Evolutionary conservation across 2,888 invertebrate species (phyloP).

Genomic region (Phortica okadai): DNA sequence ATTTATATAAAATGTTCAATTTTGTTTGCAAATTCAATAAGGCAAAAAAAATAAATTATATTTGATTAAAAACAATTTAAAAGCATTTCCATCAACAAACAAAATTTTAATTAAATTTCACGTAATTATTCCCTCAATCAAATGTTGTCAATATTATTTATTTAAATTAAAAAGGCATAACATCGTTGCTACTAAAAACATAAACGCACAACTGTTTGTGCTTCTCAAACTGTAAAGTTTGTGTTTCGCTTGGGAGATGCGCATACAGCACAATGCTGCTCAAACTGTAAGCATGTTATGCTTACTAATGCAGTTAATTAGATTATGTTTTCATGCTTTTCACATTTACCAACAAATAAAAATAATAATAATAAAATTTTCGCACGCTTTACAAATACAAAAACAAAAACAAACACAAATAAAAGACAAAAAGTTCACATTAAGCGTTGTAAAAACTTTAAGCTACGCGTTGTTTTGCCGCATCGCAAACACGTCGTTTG

Average conservation of each 20-base stretch:
- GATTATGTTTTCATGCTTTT: slow-evolving; percentile 10
- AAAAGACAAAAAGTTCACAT: background rate
- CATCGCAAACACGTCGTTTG: background rate
- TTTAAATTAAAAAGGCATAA: too few relatives aligned
- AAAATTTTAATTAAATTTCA: slow-evolving; percentile 20
- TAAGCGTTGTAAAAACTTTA: background rate
- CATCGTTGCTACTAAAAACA: too few relatives aligned
- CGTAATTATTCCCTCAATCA: slow-evolving; percentile 46
- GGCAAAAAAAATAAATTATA: background rate
- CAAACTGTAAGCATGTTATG: slow-evolving; percentile 14
- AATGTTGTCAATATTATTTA: background rate
- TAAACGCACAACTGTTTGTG: slow-evolving; percentile 34
- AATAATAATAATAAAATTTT: slow-evolving; percentile 12
- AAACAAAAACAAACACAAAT: background rate
- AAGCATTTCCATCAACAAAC: background rate
- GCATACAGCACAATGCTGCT: slow-evolving; percentile 13
- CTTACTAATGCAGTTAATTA: slow-evolving; percentile 16
- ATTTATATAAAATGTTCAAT: background rate
- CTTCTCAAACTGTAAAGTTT: slow-evolving; percentile 43
- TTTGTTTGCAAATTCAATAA: background rate
- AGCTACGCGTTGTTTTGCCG: background rate
- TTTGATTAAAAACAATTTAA: slow-evolving; percentile 9
- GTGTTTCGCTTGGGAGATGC: slow-evolving; percentile 10
- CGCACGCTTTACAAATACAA: background rate
- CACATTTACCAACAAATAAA: background rate